These are phyloP conservation scores for Hippoglossus hippoglossus DNA, from an alignment of 2,797 vertebrate genomes.

Conservation along the genomic window DNA sequence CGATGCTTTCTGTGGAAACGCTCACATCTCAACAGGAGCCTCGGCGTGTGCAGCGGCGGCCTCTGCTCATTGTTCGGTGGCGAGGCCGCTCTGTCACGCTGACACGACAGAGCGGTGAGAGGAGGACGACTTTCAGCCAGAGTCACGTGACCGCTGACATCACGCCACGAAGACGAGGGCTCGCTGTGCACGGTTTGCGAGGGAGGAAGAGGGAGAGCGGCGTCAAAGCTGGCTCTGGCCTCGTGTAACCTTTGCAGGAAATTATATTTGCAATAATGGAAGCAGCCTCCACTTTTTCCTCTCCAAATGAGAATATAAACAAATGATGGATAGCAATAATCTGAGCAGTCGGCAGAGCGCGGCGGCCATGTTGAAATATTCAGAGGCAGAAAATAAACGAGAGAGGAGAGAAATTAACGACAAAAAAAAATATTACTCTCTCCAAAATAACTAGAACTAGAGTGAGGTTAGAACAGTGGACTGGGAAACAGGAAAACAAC, in stretches of 20 bases:
- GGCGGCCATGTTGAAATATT: conserved; percentile 55
- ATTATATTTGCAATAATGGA: conserved; percentile 70
- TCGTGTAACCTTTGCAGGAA: conserved; percentile 61
- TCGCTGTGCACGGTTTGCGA: background rate
- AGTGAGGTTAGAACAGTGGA: conserved; percentile 8
- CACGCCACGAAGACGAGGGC: background rate
- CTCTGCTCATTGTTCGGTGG: too few species aligned
- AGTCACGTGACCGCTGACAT: conserved; percentile 11
- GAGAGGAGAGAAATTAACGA: conserved; percentile 27
- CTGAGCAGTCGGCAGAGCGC: conserved; percentile 72
- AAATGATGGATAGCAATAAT: conserved; percentile 83
- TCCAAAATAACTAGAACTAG: conserved; percentile 37
- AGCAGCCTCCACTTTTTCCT: conserved; percentile 46
- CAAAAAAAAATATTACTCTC: conserved; percentile 48
- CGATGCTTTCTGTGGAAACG: background rate
- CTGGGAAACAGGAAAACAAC: background rate
- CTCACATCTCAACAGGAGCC: conserved; percentile 9
- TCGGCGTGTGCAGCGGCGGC: background rate
- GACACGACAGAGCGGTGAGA: conserved; percentile 15
- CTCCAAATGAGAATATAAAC: conserved; percentile 77
- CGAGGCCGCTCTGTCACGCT: too few species aligned
- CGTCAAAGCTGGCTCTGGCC: conserved; percentile 25
- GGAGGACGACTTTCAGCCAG: conserved; percentile 9
- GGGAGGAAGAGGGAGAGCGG: background rate
- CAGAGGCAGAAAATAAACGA: conserved; percentile 50